Evolutionary conservation across 2,888 invertebrate species (phyloP).

Genomic region (Venustoraphidia nigricollis): DNA sequence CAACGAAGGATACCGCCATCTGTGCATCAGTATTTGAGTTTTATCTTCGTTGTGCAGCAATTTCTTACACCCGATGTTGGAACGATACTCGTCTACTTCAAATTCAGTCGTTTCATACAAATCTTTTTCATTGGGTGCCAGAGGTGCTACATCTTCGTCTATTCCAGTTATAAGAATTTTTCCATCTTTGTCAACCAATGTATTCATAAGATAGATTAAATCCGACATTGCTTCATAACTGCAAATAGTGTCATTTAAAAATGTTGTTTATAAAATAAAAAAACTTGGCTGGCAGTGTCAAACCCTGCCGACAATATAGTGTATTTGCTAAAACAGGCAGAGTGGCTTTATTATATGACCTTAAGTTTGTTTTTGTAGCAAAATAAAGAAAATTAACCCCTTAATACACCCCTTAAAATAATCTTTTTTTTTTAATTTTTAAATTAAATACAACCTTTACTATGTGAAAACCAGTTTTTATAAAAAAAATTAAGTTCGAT

Average conservation of each 20-base stretch:
- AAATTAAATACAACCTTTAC: too few species aligned
- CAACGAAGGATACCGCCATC: constrained; percentile 89
- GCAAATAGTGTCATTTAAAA: constrained; percentile 19
- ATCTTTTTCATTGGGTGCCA: constrained; percentile 51
- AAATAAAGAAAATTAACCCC: too few species aligned
- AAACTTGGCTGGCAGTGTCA: too few species aligned
- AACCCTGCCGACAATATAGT: too few species aligned
- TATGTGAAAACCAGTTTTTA: too few species aligned
- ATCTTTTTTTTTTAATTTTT: too few species aligned
- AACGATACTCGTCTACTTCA: constrained; percentile 59
- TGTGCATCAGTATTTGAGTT: constrained; percentile 73
- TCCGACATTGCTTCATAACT: constrained; percentile 82
- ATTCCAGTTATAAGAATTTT: constrained; percentile 72
- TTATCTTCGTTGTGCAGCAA: constrained; percentile 68
- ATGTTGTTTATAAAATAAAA: too few species aligned
- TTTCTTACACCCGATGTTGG: constrained; percentile 50
- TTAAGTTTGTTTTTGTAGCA: too few species aligned
- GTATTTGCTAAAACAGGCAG: too few species aligned
- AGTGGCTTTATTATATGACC: too few species aligned
- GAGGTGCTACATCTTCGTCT: constrained; percentile 62
- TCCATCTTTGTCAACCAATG: constrained; percentile 73
- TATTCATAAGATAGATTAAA: constrained; percentile 70
- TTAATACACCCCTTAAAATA: too few species aligned
- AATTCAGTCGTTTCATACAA: constrained; percentile 77
- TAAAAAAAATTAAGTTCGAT: too few species aligned